A percentile compares a stretch with the other conserved stretches of the same genome.
Evolutionary conservation across 37 sponge, comb jelly and placozoan genomes (phyloP).

Genomic region (Halisarca cf. caerulea): DNA sequence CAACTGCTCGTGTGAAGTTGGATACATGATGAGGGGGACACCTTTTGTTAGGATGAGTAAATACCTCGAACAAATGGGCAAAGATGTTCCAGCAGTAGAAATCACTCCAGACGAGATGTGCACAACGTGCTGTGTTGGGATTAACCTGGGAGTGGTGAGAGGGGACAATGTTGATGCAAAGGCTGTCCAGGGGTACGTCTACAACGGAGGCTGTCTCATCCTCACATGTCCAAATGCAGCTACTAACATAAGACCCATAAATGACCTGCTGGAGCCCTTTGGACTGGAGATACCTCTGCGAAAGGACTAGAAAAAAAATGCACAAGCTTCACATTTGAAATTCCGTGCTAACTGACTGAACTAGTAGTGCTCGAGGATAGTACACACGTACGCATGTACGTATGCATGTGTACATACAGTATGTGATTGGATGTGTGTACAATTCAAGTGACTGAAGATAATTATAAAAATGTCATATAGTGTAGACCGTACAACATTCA

Average conservation of each 20-base stretch:
- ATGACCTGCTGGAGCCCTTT: background rate
- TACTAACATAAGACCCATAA: background rate
- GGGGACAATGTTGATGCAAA: background rate
- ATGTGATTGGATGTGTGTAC: too few species aligned
- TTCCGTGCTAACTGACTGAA: too few species aligned
- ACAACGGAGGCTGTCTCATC: slow-evolving; percentile 4
- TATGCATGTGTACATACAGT: slow-evolving; percentile 15
- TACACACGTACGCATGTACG: background rate
- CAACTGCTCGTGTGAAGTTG: background rate
- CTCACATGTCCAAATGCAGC: background rate
- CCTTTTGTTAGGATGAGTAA: background rate
- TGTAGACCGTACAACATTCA: too few species aligned
- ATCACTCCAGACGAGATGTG: background rate
- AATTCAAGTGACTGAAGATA: too few species aligned
- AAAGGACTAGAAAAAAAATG: too few species aligned
- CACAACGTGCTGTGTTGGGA: background rate
- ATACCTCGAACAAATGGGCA: background rate
- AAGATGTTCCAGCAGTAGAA: background rate
- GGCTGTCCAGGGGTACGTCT: background rate
- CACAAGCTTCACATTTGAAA: too few species aligned
- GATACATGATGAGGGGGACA: background rate
- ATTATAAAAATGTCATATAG: too few species aligned
- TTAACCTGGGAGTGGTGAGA: background rate
- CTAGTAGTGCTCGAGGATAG: background rate
- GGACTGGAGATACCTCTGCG: background rate